phyloP scores from a whole-genome alignment of 2,113 vertebrate species.

The Sinocyclocheilus anophthalmus region DNA sequence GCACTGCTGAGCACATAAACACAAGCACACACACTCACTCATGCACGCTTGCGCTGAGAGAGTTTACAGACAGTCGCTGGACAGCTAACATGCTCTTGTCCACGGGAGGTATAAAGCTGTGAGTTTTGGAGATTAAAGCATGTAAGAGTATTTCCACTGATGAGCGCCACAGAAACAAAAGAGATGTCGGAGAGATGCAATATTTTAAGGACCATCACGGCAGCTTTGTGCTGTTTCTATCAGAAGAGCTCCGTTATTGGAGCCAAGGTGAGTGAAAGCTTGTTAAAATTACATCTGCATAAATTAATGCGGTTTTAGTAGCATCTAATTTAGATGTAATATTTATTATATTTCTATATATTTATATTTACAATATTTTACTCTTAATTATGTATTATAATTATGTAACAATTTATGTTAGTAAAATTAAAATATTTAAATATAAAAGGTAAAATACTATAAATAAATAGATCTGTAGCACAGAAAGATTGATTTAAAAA shows the following conservation, averaged over 20 bases:
- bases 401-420: too few species aligned
- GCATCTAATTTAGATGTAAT: background rate
- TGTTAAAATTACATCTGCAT: background rate
- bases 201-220: constrained; percentile 81
- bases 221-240: constrained; percentile 94
- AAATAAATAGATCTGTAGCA: background rate
- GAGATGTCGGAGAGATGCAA: constrained; percentile 89
- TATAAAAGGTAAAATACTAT: background rate
- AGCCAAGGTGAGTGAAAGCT: constrained; percentile 84
- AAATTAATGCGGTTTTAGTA: background rate
- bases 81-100: constrained; percentile 14
- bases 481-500: background rate
- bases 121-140: constrained; percentile 17
- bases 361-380: background rate
- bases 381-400: too few species aligned
- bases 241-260: constrained; percentile 85
- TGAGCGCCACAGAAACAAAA: constrained; percentile 26
- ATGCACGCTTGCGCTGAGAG: background rate
- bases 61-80: constrained; percentile 26
- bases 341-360: background rate
- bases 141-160: background rate
- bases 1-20: constrained; percentile 11
- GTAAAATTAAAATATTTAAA: too few species aligned
- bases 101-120: constrained; percentile 21
- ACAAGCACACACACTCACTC: constrained; percentile 6